Conservation (phyloP, 2,113 vertebrate species). For the Centrocercus urophasianus region DNA sequence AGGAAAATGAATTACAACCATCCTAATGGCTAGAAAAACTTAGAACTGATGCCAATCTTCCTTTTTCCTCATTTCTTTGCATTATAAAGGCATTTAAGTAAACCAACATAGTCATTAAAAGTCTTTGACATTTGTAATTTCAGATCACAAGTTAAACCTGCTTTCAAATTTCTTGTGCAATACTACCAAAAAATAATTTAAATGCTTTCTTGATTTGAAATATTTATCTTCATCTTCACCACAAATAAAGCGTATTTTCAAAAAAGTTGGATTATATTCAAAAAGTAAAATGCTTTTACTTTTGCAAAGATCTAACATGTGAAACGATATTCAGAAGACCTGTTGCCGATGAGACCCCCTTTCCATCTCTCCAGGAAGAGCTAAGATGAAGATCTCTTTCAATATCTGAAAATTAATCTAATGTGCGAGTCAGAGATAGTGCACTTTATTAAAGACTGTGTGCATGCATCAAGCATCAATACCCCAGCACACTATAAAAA, state of each 20-base stretch:
- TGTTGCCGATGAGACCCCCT: fast-evolving
- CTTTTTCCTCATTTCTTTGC: neutral
- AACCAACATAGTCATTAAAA: neutral
- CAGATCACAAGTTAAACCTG: neutral
- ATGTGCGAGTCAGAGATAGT: neutral
- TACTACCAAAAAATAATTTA: neutral
- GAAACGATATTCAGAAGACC: neutral
- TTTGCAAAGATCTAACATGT: neutral
- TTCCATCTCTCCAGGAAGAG: neutral
- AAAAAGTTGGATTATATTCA: neutral
- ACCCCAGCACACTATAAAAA: neutral
- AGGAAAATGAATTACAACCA: neutral
- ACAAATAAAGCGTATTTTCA: neutral
- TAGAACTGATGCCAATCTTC: neutral
- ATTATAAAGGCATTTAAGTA: neutral
- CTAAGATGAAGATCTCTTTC: neutral
- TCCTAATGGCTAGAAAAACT: neutral
- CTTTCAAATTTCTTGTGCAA: neutral
- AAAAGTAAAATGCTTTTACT: neutral
- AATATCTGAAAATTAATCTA: neutral
- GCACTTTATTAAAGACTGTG: neutral
- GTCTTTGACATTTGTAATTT: neutral
- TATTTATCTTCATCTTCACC: neutral
- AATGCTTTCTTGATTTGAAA: neutral
- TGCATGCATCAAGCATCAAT: neutral